Conservation (phyloP, 2,888 invertebrate species). For the Sminthurides aquaticus region DNA sequence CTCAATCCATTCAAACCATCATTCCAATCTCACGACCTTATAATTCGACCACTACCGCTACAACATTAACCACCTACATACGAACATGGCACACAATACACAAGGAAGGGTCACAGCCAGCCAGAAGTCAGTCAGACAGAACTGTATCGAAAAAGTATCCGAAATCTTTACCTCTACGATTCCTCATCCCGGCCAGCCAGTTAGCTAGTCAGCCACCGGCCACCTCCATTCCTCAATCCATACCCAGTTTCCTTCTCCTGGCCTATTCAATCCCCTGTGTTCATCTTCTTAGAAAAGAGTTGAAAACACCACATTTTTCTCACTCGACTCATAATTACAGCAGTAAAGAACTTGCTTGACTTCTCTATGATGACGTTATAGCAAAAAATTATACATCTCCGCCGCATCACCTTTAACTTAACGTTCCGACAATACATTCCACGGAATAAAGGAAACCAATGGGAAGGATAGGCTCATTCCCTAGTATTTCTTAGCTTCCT, state of each 20-base stretch:
- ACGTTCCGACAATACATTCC: neutral
- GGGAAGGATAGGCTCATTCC: neutral
- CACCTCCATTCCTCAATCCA: neutral
- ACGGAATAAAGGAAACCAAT: neutral
- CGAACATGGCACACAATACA: too few species aligned
- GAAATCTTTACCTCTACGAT: neutral
- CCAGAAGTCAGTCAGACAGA: too few species aligned
- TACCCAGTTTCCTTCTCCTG: neutral
- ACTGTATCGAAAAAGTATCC: too few species aligned
- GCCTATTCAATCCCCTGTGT: neutral
- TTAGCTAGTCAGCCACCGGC: too few species aligned
- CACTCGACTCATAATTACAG: neutral
- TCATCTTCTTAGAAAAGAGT: neutral
- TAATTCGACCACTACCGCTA: too few species aligned
- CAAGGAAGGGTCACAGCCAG: too few species aligned
- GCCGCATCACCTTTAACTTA: conserved; percentile 2
- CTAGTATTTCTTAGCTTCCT: neutral
- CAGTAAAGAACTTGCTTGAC: conserved; percentile 5
- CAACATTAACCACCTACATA: too few species aligned
- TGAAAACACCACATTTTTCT: neutral
- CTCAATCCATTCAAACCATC: neutral
- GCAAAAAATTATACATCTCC: neutral
- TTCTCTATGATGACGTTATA: conserved; percentile 7
- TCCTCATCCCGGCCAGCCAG: neutral
- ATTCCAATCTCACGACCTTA: neutral